Conservation (phyloP, 2,113 vertebrate species). For the Uria aalge region DNA sequence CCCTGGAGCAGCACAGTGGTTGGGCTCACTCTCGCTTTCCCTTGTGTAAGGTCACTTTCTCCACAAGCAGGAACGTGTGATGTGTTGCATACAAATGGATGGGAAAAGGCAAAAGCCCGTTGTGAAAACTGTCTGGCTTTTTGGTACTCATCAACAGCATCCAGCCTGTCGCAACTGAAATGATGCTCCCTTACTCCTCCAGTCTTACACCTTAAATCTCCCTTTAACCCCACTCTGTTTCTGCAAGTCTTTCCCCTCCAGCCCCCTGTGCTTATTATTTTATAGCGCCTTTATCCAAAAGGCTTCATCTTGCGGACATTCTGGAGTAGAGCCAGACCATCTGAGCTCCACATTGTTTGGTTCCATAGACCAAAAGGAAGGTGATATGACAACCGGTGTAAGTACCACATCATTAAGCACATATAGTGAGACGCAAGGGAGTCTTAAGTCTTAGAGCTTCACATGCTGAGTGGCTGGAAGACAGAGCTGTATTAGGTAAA, state of each 20-base stretch:
- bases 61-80: neutral
- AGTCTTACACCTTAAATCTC: neutral
- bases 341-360: neutral
- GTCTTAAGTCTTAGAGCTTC: neutral
- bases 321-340: neutral
- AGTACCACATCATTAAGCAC: neutral
- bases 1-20: neutral
- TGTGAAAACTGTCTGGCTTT: slow-evolving; percentile 8
- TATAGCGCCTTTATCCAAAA: neutral
- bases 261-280: neutral
- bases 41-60: slow-evolving; percentile 53
- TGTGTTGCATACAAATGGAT: slow-evolving; percentile 56
- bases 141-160: neutral
- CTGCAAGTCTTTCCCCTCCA: neutral
- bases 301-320: neutral
- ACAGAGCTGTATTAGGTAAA: neutral
- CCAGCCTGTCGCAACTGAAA: neutral
- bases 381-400: neutral
- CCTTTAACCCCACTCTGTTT: neutral
- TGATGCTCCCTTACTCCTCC: neutral
- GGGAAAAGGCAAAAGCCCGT: slow-evolving; percentile 1
- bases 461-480: neutral
- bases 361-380: neutral
- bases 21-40: slow-evolving; percentile 19
- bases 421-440: neutral